Base-by-base conservation (phyloP, 2,113 vertebrate species). In the Plectropomus leopardus region DNA sequence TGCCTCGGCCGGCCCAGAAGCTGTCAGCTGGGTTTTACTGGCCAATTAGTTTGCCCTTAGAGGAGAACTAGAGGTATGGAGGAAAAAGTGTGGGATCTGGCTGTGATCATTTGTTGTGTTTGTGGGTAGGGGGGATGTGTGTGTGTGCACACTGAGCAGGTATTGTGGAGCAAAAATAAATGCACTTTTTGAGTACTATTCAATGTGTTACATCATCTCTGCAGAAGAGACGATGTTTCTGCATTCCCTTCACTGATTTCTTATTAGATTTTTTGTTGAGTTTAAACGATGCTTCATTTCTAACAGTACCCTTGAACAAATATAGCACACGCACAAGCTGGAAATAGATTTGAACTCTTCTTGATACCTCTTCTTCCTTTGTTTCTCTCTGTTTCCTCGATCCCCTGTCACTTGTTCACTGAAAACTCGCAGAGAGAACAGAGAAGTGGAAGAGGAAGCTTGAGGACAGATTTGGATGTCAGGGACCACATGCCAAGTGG, bases 1-100 rank as follows among this genome's bases (percentile, higher is more conserved):
- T 72, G 78, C 86, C 80, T 74, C 58, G 47, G 45, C 74, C 44
- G 15, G 75, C 77, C 68, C 73, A 76, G 84, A 78, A 74, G 74
- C 80, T 91, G 90, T 89, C 83, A 66, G 69, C 54, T 58, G 57
- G 72, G 71, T 86, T 89, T 87, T 88, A 87, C 77, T 63, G 66
- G 71, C 78, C 85, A 84, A 90, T 90, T 92, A 88, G 82, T 90
- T 85, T 90, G 42, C 78, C 63, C 58, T 63, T 68, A 55, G 77
- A 77, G 51, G 32, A 80, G 57, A 70, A 71, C 40, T 70, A 50
- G 48, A 76, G 83, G 48, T 66, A 73, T 55, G 2, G 67, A 59
- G 32, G 15, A 8, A 40, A 76, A 67, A 61, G 21, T 69, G 69
- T 36, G 8, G 30, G 26, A 78, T 59, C 70, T 17, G 61, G 65